phyloP scores from a whole-genome alignment of 2,113 vertebrate species.

The Nothocercus nigrocapillus region DNA sequence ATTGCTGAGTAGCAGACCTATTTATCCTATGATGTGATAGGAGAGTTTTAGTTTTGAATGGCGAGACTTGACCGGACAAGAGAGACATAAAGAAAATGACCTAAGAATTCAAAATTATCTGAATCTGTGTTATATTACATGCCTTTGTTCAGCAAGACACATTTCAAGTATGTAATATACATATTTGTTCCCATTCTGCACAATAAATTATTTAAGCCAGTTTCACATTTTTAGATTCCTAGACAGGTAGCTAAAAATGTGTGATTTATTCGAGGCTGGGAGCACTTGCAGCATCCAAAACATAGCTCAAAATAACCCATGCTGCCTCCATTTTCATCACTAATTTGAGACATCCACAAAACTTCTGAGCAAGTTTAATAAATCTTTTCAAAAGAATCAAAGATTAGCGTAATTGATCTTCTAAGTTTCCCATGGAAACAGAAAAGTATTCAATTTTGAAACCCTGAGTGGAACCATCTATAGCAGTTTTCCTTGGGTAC shows the following conservation, averaged over 20 bases:
- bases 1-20: neutral
- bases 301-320: neutral
- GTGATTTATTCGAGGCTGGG: conserved; percentile 43
- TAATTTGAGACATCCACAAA: neutral
- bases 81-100: neutral
- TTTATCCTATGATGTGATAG: neutral
- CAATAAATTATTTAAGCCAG: conserved; percentile 54
- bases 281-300: conserved; percentile 30
- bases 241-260: conserved; percentile 22
- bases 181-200: conserved; percentile 35
- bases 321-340: neutral
- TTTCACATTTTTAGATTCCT: conserved; percentile 18
- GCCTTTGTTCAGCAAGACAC: neutral
- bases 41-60: conserved; percentile 1
- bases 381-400: neutral
- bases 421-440: neutral
- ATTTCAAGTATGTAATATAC: neutral
- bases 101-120: neutral
- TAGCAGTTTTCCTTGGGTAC: neutral
- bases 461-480: neutral
- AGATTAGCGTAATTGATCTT: neutral
- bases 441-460: neutral
- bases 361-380: neutral
- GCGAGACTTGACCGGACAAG: neutral
- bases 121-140: neutral